These are phyloP conservation scores for Drosophila melanogaster DNA, from an alignment of 1,140 invertebrate species.

Conservation along the genomic window Release_6_plus_ISO1_MT NT_033779.5:11683501-11684000, in stretches of 20 bases:
- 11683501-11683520: conserved; percentile 37
- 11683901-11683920: conserved; percentile 73
- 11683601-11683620: conserved; percentile 78
- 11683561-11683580: conserved; percentile 27
- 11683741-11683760: conserved; percentile 53
- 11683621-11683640: conserved; percentile 77
- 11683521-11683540: conserved; percentile 5
- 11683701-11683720: conserved; percentile 12
- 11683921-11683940: conserved; percentile 50
- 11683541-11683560: conserved; percentile 38
- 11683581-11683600: conserved; percentile 55
- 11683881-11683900: conserved; percentile 65
- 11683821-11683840: conserved; percentile 27
- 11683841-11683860: conserved; percentile 65
- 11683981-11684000: conserved; percentile 18
- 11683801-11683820: conserved; percentile 33
- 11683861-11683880: conserved; percentile 75
- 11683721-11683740: conserved; percentile 31
- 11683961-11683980: conserved; percentile 67
- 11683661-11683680: conserved; percentile 82
- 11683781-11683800: conserved; percentile 37
- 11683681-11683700: conserved; percentile 22
- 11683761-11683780: conserved; percentile 61
- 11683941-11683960: conserved; percentile 1
- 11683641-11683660: conserved; percentile 83